A percentile compares a stretch with the other conserved stretches of the same genome.
phyloP scores from a whole-genome alignment of 1,140 invertebrate species.

The Diplogasteroides magnus region DNA sequence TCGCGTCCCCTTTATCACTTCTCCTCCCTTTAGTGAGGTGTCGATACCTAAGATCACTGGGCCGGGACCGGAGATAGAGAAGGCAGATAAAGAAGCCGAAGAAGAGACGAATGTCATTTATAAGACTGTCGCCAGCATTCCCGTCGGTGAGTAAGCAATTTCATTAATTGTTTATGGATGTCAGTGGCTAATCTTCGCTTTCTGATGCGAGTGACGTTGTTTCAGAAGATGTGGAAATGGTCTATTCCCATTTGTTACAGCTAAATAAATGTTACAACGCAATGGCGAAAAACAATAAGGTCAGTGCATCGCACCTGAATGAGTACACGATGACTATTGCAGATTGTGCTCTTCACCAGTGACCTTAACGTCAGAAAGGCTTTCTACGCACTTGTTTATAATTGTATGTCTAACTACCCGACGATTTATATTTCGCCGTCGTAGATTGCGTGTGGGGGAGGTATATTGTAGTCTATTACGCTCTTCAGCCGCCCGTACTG shows the following conservation, averaged over 20 bases:
- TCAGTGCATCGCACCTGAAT: background rate
- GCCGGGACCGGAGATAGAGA: background rate
- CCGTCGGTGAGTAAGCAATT: background rate
- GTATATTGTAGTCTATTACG: too few species aligned
- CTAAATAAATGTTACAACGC: conserved; percentile 15
- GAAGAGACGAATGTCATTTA: background rate
- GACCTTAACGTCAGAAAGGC: conserved; percentile 14
- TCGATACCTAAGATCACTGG: background rate
- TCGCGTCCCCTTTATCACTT: background rate
- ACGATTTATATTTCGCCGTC: too few species aligned
- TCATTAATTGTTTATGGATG: too few species aligned
- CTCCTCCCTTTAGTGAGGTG: background rate
- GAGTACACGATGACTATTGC: background rate
- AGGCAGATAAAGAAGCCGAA: background rate
- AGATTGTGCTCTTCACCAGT: conserved; percentile 16
- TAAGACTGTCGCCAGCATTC: background rate
- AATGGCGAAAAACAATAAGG: conserved; percentile 18
- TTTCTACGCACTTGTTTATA: conserved; percentile 14
- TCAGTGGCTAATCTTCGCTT: too few species aligned
- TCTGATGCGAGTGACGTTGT: too few species aligned
- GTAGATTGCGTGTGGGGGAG: too few species aligned
- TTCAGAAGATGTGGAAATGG: conserved; percentile 15
- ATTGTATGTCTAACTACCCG: conserved; percentile 6
- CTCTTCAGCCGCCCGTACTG: conserved; percentile 11
- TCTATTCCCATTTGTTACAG: conserved; percentile 15